Base-by-base conservation (phyloP, 2,888 invertebrate species). In the Cantharis rufa region DNA sequence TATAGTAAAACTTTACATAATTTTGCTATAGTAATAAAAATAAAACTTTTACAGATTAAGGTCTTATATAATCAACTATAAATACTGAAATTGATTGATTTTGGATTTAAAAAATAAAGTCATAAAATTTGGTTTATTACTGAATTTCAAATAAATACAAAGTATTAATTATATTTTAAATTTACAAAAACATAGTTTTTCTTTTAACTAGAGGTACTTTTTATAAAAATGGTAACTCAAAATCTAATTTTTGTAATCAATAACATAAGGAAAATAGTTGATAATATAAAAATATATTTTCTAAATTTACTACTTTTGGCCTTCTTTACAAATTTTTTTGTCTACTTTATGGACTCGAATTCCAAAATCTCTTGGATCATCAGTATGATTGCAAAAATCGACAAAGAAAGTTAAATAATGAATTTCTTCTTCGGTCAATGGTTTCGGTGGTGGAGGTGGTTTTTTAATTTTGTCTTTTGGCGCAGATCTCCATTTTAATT, bases 361-460 rank as follows among this genome's bases (percentile, higher is more conserved):
- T 10, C 69, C 62, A 63, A 69, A 75, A 21, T 72, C 71, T 64
- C 32, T 62, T 0, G 72, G 74, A 70, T 77, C 70, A 63, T 77
- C 74, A 4, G 27, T 32, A 16, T 74, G 77, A 11, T 69, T 79
- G 75, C 86, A 86, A 77, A 83, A 86, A 72, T 86, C 85, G 1
- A 85, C 86, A 79, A 87, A 87, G 75, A 81, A 86, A 15, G 83
- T 82, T 70, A 87, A 80, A 76, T 85, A 85, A 24, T 86, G 85
- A 15, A 80, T 80, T 80, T 87, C 87, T 9, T 79, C 78, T 28
- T 80, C 79, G 0, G 86, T 86, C 10, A 87, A 79, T 10, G 80
- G 76, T 61, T 85, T 79, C 0, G 84, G 83, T 15, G 84, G 84
- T 10, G 80, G 80, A 9, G 82, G 80, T 10, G 79, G 78, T 3